These are phyloP conservation scores for Oreochromis grahami DNA, from an alignment of 2,797 vertebrate genomes.

Conservation along the genomic window DNA sequence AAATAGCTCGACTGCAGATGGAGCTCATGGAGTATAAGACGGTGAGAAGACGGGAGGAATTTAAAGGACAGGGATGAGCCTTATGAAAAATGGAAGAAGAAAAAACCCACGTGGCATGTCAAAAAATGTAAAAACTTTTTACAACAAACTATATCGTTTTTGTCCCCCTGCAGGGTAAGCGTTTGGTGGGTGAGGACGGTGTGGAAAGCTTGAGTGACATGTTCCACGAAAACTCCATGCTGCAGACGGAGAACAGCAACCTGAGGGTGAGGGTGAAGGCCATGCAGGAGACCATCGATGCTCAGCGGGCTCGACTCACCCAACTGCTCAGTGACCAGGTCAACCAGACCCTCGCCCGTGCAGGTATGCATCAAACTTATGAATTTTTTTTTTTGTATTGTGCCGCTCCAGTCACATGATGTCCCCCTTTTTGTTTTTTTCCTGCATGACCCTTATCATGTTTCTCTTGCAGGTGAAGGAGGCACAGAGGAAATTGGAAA, in stretches of 20 bases:
- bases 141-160: not conserved
- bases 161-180: constrained; percentile 81
- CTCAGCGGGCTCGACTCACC: constrained; percentile 83
- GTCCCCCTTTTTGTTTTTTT: not conserved
- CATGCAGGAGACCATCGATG: constrained; percentile 94
- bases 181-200: constrained; percentile 88
- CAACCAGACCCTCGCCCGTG: constrained; percentile 85
- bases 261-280: constrained; percentile 91
- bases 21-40: constrained; percentile 96
- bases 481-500: constrained; percentile 95
- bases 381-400: not conserved
- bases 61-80: not conserved
- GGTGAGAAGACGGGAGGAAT: constrained; percentile 65
- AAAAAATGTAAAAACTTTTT: not conserved
- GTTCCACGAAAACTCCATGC: constrained; percentile 95
- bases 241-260: constrained; percentile 94
- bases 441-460: not conserved
- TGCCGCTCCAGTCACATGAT: not conserved
- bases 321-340: constrained; percentile 91
- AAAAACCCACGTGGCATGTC: not conserved
- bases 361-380: constrained; percentile 69
- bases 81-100: not conserved
- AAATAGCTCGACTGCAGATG: constrained; percentile 93
- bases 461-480: constrained; percentile 83
- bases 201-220: constrained; percentile 96